Evolutionary conservation across 1,140 invertebrate species (phyloP), one percentile per base, ranked within the genome.

Genomic region (Branchinecta lynchi): DNA sequence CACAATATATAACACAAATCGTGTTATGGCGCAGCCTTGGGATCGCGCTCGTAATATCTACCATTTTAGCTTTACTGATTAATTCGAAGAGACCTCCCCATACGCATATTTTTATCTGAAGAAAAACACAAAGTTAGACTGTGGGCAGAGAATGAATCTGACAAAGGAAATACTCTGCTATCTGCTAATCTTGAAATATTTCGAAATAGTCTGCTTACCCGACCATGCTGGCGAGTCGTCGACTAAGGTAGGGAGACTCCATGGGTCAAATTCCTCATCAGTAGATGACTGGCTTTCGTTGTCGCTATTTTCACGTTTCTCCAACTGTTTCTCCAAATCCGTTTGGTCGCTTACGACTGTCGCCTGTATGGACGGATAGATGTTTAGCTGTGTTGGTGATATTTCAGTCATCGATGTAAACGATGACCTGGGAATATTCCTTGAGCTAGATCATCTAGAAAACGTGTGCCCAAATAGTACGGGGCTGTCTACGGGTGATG

Each of bases 191-290:
- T 21, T 15, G 32, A 32, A 32, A 32, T 32, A 67, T 9, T 67
- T 44, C 6, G 15, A 67, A 21, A 15, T 20, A 10, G 15, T 67
- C 44, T 21, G 12, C 43, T 8, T 70, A 70, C 69, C 69, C 66
- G 32, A 44, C 69, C 69, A 70, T 66, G 66, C 44, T 43, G n/a
- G 65, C 43, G 69, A 70, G 12, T 51, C 65, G 43, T 44, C 45
- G 6, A 70, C 60, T 10, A 70, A 44, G 20, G 66, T 60, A 12
- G 69, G 43, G n/a, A 70, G 60, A 5, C 65, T 66, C 69, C 69
- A 70, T 44, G 69, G 69, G 46, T 70, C 69, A 0, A 7, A 1
- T 44, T 44, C 45, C 43, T 51, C 69, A 43, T 12, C 69, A 32
- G 32, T 5, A 32, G 32, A 32, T 5, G 32, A 32, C 32, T 32